These are phyloP conservation scores for Drosophila pseudotalamancana DNA, from an alignment of 2,888 invertebrate species.

Conservation along the genomic window DNA sequence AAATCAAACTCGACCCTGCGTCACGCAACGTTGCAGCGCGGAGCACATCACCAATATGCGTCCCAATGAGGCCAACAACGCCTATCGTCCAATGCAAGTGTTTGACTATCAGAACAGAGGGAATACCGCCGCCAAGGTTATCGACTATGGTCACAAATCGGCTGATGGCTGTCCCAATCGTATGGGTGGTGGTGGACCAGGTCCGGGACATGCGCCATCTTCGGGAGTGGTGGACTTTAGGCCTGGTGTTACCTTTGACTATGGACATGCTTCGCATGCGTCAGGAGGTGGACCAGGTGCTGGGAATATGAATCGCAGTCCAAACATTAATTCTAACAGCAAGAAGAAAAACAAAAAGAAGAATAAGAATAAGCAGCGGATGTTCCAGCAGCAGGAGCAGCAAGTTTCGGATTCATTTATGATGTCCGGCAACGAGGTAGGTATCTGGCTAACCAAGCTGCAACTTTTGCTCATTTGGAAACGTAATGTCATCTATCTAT, in stretches of 20 bases:
- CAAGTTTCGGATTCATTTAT: background rate
- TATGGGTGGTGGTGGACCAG: constrained; percentile 12
- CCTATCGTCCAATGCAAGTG: constrained; percentile 87
- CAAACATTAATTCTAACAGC: constrained; percentile 2
- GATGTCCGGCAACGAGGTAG: constrained; percentile 19
- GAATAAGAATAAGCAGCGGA: constrained; percentile 29
- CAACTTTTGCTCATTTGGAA: background rate
- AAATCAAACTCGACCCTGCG: constrained; percentile 46
- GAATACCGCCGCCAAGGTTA: constrained; percentile 86
- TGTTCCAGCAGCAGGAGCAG: constrained; percentile 22
- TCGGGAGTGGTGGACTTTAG: constrained; percentile 86
- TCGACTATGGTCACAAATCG: constrained; percentile 89
- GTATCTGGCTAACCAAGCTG: background rate
- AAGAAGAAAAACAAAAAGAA: constrained; percentile 32
- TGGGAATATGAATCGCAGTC: constrained; percentile 19
- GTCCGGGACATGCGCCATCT: background rate
- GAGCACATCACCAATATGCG: constrained; percentile 24
- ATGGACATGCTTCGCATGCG: constrained; percentile 86
- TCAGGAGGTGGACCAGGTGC: background rate
- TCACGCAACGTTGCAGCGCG: constrained; percentile 55
- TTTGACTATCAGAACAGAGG: constrained; percentile 89
- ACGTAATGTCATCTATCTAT: constrained; percentile 12
- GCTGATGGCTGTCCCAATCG: constrained; percentile 26
- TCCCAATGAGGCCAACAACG: constrained; percentile 81
- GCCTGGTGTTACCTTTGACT: constrained; percentile 89